Evolutionary conservation across 2,888 invertebrate species (phyloP).

Genomic region (Aethes cnicana): DNA sequence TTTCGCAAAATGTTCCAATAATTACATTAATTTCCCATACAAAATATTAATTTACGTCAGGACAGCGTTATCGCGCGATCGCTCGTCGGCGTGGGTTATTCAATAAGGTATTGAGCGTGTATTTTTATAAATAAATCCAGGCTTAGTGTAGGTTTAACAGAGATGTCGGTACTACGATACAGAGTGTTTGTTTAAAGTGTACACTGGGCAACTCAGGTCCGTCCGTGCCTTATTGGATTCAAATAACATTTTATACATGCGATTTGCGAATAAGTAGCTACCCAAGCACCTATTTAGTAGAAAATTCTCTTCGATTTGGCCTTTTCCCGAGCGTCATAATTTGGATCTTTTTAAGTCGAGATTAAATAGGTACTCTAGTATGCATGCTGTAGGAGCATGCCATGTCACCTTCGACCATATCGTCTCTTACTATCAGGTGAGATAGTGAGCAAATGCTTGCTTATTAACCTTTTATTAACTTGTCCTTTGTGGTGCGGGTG

Average conservation of each 20-base stretch:
- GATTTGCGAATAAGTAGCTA: neutral
- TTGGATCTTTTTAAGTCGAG: too few species aligned
- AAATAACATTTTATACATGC: too few species aligned
- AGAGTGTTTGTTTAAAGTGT: conserved; percentile 55
- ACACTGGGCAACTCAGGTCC: conserved; percentile 44
- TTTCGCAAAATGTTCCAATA: conserved; percentile 46
- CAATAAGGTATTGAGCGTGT: conserved; percentile 63
- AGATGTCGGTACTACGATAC: conserved; percentile 54
- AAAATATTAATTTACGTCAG: conserved; percentile 69
- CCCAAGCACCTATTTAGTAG: too few species aligned
- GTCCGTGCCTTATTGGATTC: neutral
- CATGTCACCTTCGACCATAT: too few species aligned
- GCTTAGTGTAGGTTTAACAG: conserved; percentile 43
- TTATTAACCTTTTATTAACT: too few species aligned
- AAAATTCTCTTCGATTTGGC: too few species aligned
- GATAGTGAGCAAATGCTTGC: too few species aligned
- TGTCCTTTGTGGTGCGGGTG: too few species aligned
- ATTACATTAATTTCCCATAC: conserved; percentile 66
- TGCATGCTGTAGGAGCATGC: too few species aligned
- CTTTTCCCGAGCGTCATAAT: too few species aligned
- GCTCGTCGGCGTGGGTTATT: conserved; percentile 58
- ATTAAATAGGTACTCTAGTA: too few species aligned
- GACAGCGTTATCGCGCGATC: conserved; percentile 48
- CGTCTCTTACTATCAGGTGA: too few species aligned
- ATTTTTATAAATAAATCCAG: conserved; percentile 50